Percentiles rank a stretch among this genome's conserved stretches.
Evolutionary conservation across 2,888 invertebrate species (phyloP).

Genomic region (Pristionchus exspectatus): DNA sequence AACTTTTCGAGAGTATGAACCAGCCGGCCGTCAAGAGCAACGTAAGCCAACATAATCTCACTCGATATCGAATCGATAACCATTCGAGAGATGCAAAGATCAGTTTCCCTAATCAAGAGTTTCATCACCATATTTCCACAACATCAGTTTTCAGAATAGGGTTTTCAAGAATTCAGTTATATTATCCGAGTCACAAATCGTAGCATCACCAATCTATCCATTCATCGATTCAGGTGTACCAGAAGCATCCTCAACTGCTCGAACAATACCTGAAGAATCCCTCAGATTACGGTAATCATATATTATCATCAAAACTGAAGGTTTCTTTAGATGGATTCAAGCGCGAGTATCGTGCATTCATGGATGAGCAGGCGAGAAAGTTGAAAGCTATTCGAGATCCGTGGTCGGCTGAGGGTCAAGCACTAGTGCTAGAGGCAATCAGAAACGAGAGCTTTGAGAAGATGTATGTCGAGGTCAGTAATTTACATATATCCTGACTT

Average conservation of each 20-base stretch:
- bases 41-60: neutral
- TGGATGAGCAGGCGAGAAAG: constrained; percentile 82
- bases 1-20: constrained; percentile 51
- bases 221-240: constrained; percentile 29
- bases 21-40: constrained; percentile 54
- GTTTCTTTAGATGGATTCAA: constrained; percentile 55
- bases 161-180: too few relatives aligned
- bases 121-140: too few relatives aligned
- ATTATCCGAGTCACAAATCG: too few relatives aligned
- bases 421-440: constrained; percentile 95
- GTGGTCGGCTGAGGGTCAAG: constrained; percentile 95
- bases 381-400: constrained; percentile 93
- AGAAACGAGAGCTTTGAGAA: constrained; percentile 92
- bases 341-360: constrained; percentile 8
- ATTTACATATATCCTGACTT: neutral
- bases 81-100: too few relatives aligned
- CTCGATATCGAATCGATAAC: too few relatives aligned
- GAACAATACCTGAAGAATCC: constrained; percentile 60
- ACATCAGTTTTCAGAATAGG: too few relatives aligned
- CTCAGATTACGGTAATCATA: constrained; percentile 60
- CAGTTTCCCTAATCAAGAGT: too few relatives aligned
- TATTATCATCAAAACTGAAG: neutral
- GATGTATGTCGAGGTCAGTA: constrained; percentile 83
- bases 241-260: constrained; percentile 57
- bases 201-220: too few relatives aligned